Base-by-base conservation (phyloP, 2,888 invertebrate species). In the Pseudococcus longispinus region DNA sequence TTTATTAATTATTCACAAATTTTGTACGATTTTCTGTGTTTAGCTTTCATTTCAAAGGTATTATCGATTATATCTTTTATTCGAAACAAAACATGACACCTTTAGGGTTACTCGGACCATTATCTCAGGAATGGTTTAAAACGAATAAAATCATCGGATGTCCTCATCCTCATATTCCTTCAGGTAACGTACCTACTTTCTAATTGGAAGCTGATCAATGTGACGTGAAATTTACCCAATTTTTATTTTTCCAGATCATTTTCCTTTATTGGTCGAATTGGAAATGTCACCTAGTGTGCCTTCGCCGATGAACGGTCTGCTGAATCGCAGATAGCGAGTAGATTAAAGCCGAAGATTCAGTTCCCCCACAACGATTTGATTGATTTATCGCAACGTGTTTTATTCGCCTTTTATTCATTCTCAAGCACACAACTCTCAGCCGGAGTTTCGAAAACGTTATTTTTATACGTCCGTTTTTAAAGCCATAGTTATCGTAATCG, bases 21-120 rank as follows among this genome's bases (percentile, higher is more conserved):
- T 32, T 37, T 37, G 37, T 29, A 5, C 20, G 18, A 2, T 32
- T 15, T 85, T 23, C 15, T 11, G 42, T 83, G 70, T 89, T 92
- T 93, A 97, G 97, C 90, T 98, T 97, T 92, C 98, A 99, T 92
- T 99, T 99, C 92, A 98, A 99, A 92, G 99, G 99, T 89, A 97
- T 99, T 91, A 99, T 99, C 91, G 99, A 99, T 92, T 99, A 99
- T 93, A 98, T 99, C 91, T 99, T 99, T 93, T 98, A 97, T 91
- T 97, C 98, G 89, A 96, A 97, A 91, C 96, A 96, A 91, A 96
- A 96, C 90, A 97, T 99, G 96, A 96, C 96, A 90, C 96, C 98
- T 37, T 93, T 98, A 88, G 99, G 99, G 87, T 93, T 99, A 87
- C 92, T 99, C 87, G 99, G 99, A 1, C 97, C 98, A 1, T 92